Evolutionary conservation across 1,140 invertebrate species (phyloP).

Genomic region (Halotydeus destructor): DNA sequence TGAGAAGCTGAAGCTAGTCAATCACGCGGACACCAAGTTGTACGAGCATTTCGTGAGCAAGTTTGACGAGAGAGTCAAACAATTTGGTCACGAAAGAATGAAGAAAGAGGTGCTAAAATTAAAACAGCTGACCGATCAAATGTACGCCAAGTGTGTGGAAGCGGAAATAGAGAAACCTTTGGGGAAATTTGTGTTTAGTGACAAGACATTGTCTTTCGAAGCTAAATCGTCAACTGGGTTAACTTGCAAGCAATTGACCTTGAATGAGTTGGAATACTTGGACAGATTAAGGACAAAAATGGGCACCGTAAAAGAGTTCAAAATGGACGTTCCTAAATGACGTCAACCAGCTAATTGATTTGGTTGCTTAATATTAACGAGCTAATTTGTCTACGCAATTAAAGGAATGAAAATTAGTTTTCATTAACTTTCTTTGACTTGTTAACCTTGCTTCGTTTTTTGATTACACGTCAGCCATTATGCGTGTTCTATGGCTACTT

Average conservation of each 20-base stretch:
- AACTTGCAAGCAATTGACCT: slow-evolving; percentile 3
- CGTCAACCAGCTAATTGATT: no score
- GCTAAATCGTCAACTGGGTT: background rate
- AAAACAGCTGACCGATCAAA: slow-evolving; percentile 6
- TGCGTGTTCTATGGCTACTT: no score
- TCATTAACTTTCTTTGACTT: no score
- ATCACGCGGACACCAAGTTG: slow-evolving; percentile 21
- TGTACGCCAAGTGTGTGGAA: slow-evolving; percentile 16
- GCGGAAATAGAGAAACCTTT: slow-evolving; percentile 7
- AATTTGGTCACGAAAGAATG: slow-evolving; percentile 21
- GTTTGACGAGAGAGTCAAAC: slow-evolving; percentile 19
- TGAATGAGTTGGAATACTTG: slow-evolving; percentile 9
- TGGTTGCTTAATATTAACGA: no score
- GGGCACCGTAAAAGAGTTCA: no score
- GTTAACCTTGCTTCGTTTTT: no score
- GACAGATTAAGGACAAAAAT: no score
- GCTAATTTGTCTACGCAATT: no score
- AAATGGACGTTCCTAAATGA: no score
- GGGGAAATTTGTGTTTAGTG: background rate
- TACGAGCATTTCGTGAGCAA: slow-evolving; percentile 22
- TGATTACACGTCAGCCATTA: no score
- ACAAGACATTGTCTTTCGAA: slow-evolving; percentile 1
- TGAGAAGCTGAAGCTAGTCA: slow-evolving; percentile 15
- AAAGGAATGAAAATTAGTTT: no score
- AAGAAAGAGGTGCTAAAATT: slow-evolving; percentile 15